Conservation (phyloP, 2,113 vertebrate genomes). For the Colaptes auratus region DNA sequence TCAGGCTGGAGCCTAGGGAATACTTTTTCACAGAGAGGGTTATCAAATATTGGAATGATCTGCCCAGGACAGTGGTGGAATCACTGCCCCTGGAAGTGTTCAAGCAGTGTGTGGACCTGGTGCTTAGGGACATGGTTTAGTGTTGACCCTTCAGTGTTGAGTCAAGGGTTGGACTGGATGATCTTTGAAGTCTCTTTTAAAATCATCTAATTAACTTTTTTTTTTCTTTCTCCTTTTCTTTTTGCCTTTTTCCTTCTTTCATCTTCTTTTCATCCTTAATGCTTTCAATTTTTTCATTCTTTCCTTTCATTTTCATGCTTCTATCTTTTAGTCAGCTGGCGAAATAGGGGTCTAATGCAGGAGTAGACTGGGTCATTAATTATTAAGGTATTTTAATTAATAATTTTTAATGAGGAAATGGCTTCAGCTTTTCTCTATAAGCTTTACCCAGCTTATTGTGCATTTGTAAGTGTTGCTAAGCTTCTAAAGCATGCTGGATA, state of each 20-base stretch:
- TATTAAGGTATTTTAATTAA: background rate
- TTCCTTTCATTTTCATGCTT: background rate
- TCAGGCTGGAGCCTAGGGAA: no score
- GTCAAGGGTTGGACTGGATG: no score
- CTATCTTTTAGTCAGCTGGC: background rate
- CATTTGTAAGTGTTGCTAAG: background rate
- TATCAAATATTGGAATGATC: no score
- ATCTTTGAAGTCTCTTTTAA: background rate
- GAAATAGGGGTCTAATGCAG: background rate
- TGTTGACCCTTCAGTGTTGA: no score
- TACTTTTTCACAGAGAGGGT: no score
- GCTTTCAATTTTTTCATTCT: background rate
- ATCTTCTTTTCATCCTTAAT: background rate
- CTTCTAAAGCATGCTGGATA: background rate
- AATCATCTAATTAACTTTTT: background rate
- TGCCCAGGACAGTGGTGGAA: no score
- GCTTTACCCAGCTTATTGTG: background rate
- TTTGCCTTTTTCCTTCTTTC: background rate
- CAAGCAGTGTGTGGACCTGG: no score
- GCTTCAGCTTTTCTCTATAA: background rate
- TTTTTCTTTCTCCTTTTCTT: background rate
- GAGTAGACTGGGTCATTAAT: background rate
- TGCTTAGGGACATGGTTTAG: no score
- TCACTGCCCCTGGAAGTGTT: no score
- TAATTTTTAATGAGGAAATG: background rate